Conservation (phyloP, 2,113 vertebrate species). For the Rhegmatorhina hoffmannsi region DNA sequence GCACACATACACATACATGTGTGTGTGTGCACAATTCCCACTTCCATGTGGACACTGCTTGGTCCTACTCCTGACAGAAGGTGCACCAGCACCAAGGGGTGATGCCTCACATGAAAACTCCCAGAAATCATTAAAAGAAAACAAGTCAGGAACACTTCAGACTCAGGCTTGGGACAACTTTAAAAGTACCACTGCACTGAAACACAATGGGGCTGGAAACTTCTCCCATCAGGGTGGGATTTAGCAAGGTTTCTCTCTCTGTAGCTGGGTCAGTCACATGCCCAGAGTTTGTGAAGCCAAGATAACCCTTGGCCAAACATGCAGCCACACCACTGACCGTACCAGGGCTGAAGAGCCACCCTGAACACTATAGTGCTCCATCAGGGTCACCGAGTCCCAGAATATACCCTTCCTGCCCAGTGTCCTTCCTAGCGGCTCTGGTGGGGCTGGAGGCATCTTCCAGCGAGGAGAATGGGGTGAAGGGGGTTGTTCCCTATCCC, state of each 20-base stretch:
- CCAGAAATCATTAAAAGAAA: not conserved
- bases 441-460: not conserved
- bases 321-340: not conserved
- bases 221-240: not conserved
- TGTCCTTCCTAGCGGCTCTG: not conserved
- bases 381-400: not conserved
- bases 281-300: not conserved
- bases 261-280: not conserved
- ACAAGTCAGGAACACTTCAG: not conserved
- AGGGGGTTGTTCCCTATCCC: not conserved
- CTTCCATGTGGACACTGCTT: accelerated
- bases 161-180: not conserved
- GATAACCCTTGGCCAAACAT: not conserved
- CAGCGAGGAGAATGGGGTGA: not conserved
- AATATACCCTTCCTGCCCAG: not conserved
- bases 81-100: accelerated
- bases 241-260: not conserved
- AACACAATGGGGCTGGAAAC: not conserved
- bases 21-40: accelerated
- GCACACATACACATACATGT: not conserved
- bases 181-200: not conserved
- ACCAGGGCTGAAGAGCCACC: not conserved
- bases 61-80: not conserved
- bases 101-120: not conserved
- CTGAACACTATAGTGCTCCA: not conserved